phyloP scores from a whole-genome alignment of 37 sponge, comb jelly and placozoan species.

The Petrosia ficiformis region DNA sequence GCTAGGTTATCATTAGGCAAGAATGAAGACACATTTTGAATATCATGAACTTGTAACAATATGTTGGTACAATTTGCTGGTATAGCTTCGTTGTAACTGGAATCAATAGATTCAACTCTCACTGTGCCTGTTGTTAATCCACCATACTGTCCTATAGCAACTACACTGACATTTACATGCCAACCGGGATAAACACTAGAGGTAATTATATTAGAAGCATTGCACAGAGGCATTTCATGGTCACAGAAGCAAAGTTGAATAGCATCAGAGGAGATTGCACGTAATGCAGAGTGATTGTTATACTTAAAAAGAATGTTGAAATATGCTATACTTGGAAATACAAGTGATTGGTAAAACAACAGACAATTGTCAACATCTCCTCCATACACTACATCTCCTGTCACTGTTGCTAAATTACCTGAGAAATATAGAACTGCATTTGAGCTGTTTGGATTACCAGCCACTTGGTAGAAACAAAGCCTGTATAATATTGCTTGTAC shows the following conservation, averaged over 20 bases:
- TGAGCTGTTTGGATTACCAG: not conserved
- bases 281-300: not conserved
- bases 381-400: not conserved
- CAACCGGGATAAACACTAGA: not conserved
- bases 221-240: not conserved
- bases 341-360: not conserved
- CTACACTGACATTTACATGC: not conserved
- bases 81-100: not conserved
- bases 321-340: not conserved
- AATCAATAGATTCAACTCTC: not conserved
- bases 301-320: not conserved
- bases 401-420: not conserved
- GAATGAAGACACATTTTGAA: not conserved
- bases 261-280: not conserved
- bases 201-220: not conserved
- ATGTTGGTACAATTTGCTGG: too few species aligned
- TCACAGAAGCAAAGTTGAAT: not conserved
- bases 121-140: not conserved
- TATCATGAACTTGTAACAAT: too few species aligned
- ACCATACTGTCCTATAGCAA: not conserved
- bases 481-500: too few species aligned
- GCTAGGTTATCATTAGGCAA: not conserved
- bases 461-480: not conserved
- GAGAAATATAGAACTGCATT: not conserved
- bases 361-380: constrained; percentile 5